Percentiles rank a stretch among this genome's conserved stretches.
These are phyloP conservation scores for Cassiopea xamachana DNA, from an alignment of 30 jellyfish, hydroid and myxozoan species.

Conservation along the genomic window DNA sequence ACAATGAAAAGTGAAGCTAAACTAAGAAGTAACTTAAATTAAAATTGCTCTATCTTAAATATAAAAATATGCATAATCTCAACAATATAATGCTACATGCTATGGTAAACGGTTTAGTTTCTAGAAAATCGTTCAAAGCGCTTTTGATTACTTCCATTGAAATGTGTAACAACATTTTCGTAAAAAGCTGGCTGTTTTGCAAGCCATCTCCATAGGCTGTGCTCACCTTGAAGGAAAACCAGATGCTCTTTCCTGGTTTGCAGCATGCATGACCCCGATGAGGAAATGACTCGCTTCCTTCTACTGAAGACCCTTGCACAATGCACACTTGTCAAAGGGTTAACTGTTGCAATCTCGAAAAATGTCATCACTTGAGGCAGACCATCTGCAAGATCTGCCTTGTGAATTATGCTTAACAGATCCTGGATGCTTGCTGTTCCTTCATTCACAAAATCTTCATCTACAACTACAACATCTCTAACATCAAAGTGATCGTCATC, in stretches of 20 bases:
- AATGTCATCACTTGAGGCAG: constrained; percentile 32
- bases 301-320: constrained; percentile 41
- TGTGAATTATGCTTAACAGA: constrained; percentile 29
- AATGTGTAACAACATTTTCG: constrained; percentile 35
- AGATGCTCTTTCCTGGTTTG: constrained; percentile 20
- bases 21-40: too few relatives aligned
- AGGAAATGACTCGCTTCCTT: constrained; percentile 3
- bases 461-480: constrained; percentile 10
- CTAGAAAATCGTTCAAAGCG: constrained; percentile 32
- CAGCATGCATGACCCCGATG: constrained; percentile 12
- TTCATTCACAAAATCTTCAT: constrained; percentile 24
- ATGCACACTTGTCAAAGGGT: constrained; percentile 40
- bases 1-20: too few relatives aligned
- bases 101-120: background rate
- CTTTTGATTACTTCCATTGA: constrained; percentile 12
- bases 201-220: constrained; percentile 27
- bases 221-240: constrained; percentile 39
- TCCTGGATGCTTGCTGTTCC: constrained; percentile 50
- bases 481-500: background rate
- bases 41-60: too few relatives aligned
- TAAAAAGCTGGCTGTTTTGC: constrained; percentile 32
- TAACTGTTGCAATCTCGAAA: constrained; percentile 27
- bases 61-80: too few relatives aligned
- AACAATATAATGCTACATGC: too few relatives aligned
- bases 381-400: constrained; percentile 19